Base-by-base conservation (phyloP, 2,797 vertebrate species). In the Gambusia yucatana region DNA sequence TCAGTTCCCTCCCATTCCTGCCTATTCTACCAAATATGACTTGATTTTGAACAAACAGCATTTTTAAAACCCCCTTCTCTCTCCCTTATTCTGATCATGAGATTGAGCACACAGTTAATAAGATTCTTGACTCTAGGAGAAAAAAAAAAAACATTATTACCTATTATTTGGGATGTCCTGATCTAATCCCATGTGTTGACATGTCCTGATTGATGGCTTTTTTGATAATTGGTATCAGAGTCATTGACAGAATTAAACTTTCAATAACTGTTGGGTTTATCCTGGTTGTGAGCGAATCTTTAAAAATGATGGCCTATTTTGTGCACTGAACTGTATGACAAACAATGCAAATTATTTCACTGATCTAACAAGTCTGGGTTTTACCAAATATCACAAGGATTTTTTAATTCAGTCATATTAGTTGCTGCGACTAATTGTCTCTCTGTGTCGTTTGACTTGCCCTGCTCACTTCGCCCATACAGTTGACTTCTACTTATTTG, bases 1-100 rank as follows among this genome's bases (percentile, higher is more conserved):
- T 73, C 65, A 55, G 74, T 73, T 50, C 44, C 9, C 14, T 78
- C 77, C 69, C 50, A 65, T 72, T 69, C 75, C 48, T 77, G 52
- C 77, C n/a, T 25, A 16, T 70, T 39, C 47, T 30, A 74, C 13
- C 67, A 78, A 48, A 63, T 44, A 14, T 76, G n/a, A n/a, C 36
- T 47, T 13, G 3, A n/a, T 25, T 44, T 67, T 25, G 36, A 63
- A 77, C 36, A 67, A 46, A 30, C 41, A 30, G 63, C 30, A 39
- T 69, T 52, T 52, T 52, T 70, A 33, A 72, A 48, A 20, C 13
- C 13, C 30, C 20, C 67, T 67, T 48, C 43, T 41, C 73, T 80
- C 11, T 17, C 6, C 71, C 75, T 75, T 39, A 57, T 50, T 57
- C 22, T 22, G 20, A 75, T 48, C 57, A 33, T 41, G 36, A 72